Conservation (phyloP, 2,113 vertebrate species). For the Menidia beryllina region DNA sequence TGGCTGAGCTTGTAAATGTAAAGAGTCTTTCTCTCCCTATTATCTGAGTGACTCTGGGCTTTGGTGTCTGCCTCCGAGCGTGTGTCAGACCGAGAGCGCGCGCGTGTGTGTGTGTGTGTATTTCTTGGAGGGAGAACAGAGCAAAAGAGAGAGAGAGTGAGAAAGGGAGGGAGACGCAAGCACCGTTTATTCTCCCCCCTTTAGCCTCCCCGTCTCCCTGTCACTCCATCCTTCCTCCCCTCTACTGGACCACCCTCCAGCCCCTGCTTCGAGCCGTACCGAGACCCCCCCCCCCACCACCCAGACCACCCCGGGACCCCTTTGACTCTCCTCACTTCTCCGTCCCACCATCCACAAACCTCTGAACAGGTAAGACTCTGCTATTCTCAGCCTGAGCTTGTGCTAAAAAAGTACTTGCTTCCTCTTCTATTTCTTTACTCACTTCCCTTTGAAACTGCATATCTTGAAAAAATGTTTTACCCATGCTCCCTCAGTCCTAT, state of each 20-base stretch:
- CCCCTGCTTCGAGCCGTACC: slow-evolving; percentile 60
- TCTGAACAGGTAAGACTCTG: slow-evolving; percentile 78
- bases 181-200: slow-evolving; percentile 81
- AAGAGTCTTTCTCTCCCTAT: slow-evolving; percentile 79
- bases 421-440: slow-evolving; percentile 14
- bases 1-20: slow-evolving; percentile 79
- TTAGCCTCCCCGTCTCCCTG: slow-evolving; percentile 83
- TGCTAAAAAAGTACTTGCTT: slow-evolving; percentile 48
- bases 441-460: slow-evolving; percentile 2
- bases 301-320: slow-evolving; percentile 81
- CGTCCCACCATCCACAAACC: slow-evolving; percentile 65
- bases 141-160: slow-evolving; percentile 74
- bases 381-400: slow-evolving; percentile 17
- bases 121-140: slow-evolving; percentile 58
- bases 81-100: slow-evolving; percentile 43
- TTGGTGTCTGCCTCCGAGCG: slow-evolving; percentile 76
- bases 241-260: slow-evolving; percentile 74
- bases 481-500: not conserved
- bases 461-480: no score
- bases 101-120: no score
- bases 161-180: slow-evolving; percentile 74
- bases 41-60: slow-evolving; percentile 83
- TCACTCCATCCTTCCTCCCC: slow-evolving; percentile 82
- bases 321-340: slow-evolving; percentile 85
- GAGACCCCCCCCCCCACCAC: slow-evolving; percentile 56